Percentiles rank a stretch among this genome's conserved stretches.
Conservation (phyloP, 2,888 invertebrate species). For the Carterocephalus palaemon region DNA sequence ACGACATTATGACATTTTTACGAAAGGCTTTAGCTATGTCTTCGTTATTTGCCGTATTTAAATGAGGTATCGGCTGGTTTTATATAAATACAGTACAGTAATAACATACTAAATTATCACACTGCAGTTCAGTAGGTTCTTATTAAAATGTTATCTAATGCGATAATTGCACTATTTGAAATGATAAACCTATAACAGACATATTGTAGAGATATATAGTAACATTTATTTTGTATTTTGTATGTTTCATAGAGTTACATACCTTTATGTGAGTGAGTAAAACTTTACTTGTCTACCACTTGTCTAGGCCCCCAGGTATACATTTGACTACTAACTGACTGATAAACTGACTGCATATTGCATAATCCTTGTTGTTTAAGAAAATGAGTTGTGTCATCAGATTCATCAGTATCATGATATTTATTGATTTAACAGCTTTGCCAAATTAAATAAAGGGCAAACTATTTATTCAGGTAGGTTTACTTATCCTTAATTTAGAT, state of each 20-base stretch:
- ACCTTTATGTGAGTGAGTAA: too few species aligned
- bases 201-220: conserved; percentile 13
- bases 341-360: too few species aligned
- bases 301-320: too few species aligned
- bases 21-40: conserved; percentile 17
- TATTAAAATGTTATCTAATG: conserved; percentile 19
- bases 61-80: conserved; percentile 17
- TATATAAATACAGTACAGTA: conserved; percentile 1
- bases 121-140: conserved; percentile 5
- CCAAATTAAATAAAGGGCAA: too few species aligned
- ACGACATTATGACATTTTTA: conserved; percentile 21
- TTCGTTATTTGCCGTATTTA: conserved; percentile 14
- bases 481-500: too few species aligned
- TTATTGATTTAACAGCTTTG: not conserved
- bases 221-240: not conserved
- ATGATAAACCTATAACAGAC: conserved; percentile 17
- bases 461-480: too few species aligned
- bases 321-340: too few species aligned
- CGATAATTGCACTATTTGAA: conserved; percentile 15
- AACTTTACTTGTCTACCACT: too few species aligned
- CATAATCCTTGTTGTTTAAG: too few species aligned
- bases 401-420: too few species aligned
- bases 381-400: too few species aligned
- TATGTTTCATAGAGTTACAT: too few species aligned
- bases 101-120: conserved; percentile 9